Evolutionary conservation across 1,140 invertebrate genomes (phyloP).

Genomic region (Arion vulgaris): DNA sequence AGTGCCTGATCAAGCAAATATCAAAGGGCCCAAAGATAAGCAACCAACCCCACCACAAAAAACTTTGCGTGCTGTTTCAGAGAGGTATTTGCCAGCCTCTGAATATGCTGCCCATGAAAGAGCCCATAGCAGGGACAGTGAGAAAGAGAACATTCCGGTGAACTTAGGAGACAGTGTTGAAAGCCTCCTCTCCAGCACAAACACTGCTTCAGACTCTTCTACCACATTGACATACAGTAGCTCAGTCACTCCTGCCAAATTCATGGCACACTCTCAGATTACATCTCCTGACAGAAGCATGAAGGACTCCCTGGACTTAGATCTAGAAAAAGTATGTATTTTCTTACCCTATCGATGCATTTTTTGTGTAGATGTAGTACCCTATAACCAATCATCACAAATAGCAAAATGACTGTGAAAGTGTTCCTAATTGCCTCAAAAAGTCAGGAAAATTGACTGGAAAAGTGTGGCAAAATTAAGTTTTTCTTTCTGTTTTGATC

Average conservation of each 20-base stretch:
- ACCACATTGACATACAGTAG: conserved; percentile 20
- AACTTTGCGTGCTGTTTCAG: conserved; percentile 31
- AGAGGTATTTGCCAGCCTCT: conserved; percentile 29
- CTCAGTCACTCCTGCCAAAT: conserved; percentile 24
- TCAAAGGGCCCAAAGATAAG: not conserved
- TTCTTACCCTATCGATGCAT: too few species aligned
- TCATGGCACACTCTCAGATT: not conserved
- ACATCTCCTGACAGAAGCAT: conserved; percentile 7
- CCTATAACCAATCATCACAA: too few species aligned
- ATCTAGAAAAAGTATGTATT: conserved; percentile 24
- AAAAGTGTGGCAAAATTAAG: too few species aligned
- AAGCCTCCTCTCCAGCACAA: conserved; percentile 10
- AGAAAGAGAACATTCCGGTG: conserved; percentile 65
- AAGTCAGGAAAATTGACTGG: too few species aligned
- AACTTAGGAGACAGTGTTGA: not conserved
- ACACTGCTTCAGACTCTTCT: conserved; percentile 10
- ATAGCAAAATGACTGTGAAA: too few species aligned
- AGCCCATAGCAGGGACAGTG: conserved; percentile 61
- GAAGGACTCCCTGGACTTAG: conserved; percentile 23
- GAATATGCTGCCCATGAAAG: conserved; percentile 28
- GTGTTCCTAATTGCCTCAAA: too few species aligned
- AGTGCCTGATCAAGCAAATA: conserved; percentile 41
- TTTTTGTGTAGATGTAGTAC: too few species aligned
- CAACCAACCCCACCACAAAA: not conserved
- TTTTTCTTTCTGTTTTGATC: too few species aligned